Base-by-base conservation (phyloP, 2,113 vertebrate genomes). In the Gobiocypris rarus region DNA sequence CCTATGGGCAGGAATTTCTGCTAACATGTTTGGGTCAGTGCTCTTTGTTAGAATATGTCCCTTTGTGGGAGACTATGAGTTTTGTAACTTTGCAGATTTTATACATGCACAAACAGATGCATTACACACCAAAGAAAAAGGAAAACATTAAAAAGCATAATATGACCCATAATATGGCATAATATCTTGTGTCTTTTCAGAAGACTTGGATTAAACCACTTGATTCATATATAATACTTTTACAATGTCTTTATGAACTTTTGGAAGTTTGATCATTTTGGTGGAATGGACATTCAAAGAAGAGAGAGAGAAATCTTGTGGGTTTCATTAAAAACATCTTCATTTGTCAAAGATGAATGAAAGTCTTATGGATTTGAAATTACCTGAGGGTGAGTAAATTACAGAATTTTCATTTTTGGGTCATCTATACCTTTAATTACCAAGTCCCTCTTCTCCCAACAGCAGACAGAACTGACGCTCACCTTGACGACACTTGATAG, bases 401-500 rank as follows among this genome's bases (percentile, higher is more conserved):
- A 69, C 28, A 65, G 50, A 52, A 69, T 69, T 38, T 69, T 38
- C 17, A 69, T 22, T 69, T 67, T 9, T 70, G 34, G 19, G 4
- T 69, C 9, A n/a, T n/a, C 19, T 6, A 41, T 41, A 70, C 34
- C 19, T 41, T 69, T 22, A 38, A 38, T 41, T 31, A 69, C 34
- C 9, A 41, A 69, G 22, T 69, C 34, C n/a, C 1, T 4, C 6
- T 14, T 50, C 15, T 56, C 48, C 10, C 14, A 10, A 28, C 41
- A 56, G 52, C 45, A 58, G 34, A 79, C 50, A 59, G 24, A 61
- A 13, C 2, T 8, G 22, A 34, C 31, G 34, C 93, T 95, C 92
- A 99, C 98, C 96, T 91, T 79, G 95, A 89, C 0, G 97, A 96
- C 87, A 98, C 91, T 90, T 99, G 96, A 91, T 99, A 99, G 0